These are phyloP conservation scores for Argyrosomus japonicus DNA, from an alignment of 2,113 vertebrate genomes.

Conservation along the genomic window DNA sequence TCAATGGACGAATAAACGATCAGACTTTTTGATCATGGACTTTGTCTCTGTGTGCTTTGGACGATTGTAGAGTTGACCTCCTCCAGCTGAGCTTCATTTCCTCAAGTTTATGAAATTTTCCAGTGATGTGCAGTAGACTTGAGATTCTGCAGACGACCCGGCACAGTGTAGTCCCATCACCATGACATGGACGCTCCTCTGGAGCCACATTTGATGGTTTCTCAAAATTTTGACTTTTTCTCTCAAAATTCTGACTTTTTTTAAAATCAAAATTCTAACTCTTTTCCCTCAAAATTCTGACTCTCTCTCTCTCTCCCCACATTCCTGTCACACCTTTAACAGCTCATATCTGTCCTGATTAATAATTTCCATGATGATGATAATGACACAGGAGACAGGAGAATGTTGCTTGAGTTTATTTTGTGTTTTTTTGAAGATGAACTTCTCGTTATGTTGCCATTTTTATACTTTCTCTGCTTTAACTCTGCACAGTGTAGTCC, in stretches of 20 bases:
- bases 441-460: background rate
- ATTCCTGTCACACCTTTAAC: background rate
- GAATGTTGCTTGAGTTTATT: conserved; percentile 14
- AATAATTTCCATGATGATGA: background rate
- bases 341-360: background rate
- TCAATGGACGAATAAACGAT: conserved; percentile 45
- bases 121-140: background rate
- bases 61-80: background rate
- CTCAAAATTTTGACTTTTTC: background rate
- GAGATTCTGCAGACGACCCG: background rate
- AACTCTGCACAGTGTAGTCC: background rate
- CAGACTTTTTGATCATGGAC: background rate
- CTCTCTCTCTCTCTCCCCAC: too few relatives aligned
- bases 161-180: background rate
- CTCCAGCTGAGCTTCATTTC: background rate
- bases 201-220: conserved; percentile 12
- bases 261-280: too few relatives aligned
- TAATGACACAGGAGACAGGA: background rate
- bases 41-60: background rate
- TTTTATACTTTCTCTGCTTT: conserved; percentile 18
- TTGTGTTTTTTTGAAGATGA: conserved; percentile 2
- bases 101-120: background rate
- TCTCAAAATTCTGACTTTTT: too few relatives aligned
- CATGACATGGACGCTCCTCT: background rate
- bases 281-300: too few relatives aligned